Evolutionary conservation across 1,140 invertebrate species (phyloP), one percentile per base, ranked within the genome.

Genomic region (Panagrolaimus sp.): DNA sequence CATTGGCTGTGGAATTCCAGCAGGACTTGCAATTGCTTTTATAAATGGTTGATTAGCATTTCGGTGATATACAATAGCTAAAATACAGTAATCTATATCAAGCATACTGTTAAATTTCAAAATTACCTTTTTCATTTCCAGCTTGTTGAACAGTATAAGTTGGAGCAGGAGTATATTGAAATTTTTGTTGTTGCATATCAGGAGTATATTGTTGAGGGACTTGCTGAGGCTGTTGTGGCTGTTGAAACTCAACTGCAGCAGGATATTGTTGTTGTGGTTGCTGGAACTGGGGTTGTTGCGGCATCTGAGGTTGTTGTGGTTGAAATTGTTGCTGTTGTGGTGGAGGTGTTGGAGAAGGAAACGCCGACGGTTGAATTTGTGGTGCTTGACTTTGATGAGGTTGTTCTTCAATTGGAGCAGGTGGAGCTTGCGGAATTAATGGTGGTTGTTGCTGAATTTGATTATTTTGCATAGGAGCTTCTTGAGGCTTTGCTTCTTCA

Each of bases 61-160:
- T 58, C 52, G 52, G 5, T 58, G 52, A 28, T 58, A 58, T n/a
- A 58, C 52, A 17, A 58, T 58, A 10, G 52, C 52, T 58, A 28
- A 58, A 55, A n/a, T 2, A 21, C 0, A n/a, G 28, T 3, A 15
- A 0, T 4, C 14, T 21, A 0, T 1, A 58, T 21, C 12, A 12
- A n/a, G 14, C 7, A 38, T 38, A 38, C 32, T 38, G 32, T 38
- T 7, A 38, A 4, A 38, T 38, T 4, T 38, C 32, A 38, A 2
- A 38, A 38, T 38, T 58, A 17, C 21, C 52, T 21, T 58, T 58
- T 28, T 58, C 28, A 12, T 28, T 28, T 4, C 52, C 52, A 2
- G 52, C 52, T 12, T 58, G 52, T 58, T 58, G 52, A 28, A 58
- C 28, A 12, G 52, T 58, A 21, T 58, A 58, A 12, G 52, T 58